These are phyloP conservation scores for Tetramorium simillimum DNA, from an alignment of 1,140 invertebrate species.

Conservation along the genomic window DNA sequence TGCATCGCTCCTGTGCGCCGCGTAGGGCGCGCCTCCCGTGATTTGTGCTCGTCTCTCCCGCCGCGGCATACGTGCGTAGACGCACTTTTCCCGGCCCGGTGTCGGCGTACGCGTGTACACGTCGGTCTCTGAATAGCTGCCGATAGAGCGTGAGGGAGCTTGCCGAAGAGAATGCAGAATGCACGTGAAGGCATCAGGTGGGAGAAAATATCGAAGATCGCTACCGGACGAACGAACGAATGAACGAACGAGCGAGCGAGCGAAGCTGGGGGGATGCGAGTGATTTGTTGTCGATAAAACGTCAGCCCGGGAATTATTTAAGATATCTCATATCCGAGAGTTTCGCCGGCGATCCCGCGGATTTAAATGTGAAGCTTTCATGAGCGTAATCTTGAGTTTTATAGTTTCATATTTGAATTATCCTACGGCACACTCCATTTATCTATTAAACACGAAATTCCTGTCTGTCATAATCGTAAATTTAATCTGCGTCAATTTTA, in stretches of 20 bases:
- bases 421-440: not conserved
- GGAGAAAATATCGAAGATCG: constrained; percentile 47
- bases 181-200: not conserved
- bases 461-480: not conserved
- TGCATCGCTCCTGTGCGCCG: constrained; percentile 63
- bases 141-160: constrained; percentile 35
- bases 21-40: constrained; percentile 36
- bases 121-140: constrained; percentile 42
- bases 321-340: constrained; percentile 43
- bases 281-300: constrained; percentile 60
- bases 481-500: constrained; percentile 5
- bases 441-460: not conserved
- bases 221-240: constrained; percentile 13
- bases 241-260: not conserved
- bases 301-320: constrained; percentile 54
- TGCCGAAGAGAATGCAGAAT: constrained; percentile 46
- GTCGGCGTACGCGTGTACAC: not conserved
- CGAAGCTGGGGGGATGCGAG: constrained; percentile 2
- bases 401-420: not conserved
- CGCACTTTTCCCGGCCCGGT: not conserved
- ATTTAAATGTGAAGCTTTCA: constrained; percentile 31
- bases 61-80: constrained; percentile 12
- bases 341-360: not conserved
- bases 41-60: constrained; percentile 54
- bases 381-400: not conserved